Evolutionary conservation across 53 echinoderm and acorn worm species (phyloP), one percentile per base, ranked within the genome.

Genomic region (Crossaster papposus): DNA sequence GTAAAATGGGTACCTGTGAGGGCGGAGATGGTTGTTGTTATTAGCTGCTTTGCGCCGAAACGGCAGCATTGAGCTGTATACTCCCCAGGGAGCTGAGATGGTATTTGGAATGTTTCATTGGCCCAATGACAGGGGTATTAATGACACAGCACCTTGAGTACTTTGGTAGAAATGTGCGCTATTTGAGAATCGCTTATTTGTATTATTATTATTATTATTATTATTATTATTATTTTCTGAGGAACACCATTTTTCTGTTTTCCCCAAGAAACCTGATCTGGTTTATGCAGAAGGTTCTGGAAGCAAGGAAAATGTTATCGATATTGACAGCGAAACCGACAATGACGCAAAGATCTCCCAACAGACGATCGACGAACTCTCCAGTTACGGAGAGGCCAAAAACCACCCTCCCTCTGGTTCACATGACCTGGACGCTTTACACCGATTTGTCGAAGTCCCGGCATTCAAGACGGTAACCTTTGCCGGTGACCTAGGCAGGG

Each of bases 381-480:
- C 73, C 38, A 91, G 92, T 63, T 86, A 91, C 38, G 92, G 80
- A 17, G 92, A 91, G 37, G 26, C 15, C 8, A 55, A 87, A 30
- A 81, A 80, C 54, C 34, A 29, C 30, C 30, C 37, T 29, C 80
- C 62, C 50, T 44, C 88, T 51, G 53, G 0, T 36, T 71, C 86
- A 87, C 81, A 87, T 51, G 68, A 91, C 78, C 70, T 15, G 35
- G 92, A 91, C 28, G 18, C 81, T 10, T 70, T 91, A 22, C 70
- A 80, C 13, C 92, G 72, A 34, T 38, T 80, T 54, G 92, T 73
- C 26, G 85, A 80, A 2, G 72, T 81, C 14, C 84, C 93, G n/a
- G 70, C 85, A 9, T 77, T 70, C 23, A 91, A 94, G 73, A 82
- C 91, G 22, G 91, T 94, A 22, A 94, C 94, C 53, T 91, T 91